Conservation (phyloP, 2,113 vertebrate genomes). For the Scortum barcoo region DNA sequence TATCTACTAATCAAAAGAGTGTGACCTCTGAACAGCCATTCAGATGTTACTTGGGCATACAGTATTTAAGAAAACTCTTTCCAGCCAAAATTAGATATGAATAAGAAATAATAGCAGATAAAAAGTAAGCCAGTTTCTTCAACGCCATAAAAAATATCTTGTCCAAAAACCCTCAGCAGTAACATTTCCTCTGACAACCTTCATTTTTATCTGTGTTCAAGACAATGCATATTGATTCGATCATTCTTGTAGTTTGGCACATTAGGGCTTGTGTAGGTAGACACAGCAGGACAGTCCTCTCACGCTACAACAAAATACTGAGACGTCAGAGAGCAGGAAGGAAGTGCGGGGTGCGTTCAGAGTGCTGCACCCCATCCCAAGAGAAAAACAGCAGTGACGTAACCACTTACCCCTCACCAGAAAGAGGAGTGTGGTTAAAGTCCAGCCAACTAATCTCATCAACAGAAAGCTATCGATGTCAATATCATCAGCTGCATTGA, state of each 20-base stretch:
- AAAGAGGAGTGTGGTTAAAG: slow-evolving; percentile 1
- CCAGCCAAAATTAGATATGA: not conserved
- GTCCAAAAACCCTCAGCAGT: no score
- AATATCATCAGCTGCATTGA: not conserved
- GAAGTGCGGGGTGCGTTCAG: not conserved
- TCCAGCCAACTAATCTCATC: not conserved
- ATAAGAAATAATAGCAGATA: not conserved
- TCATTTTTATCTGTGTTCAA: slow-evolving; percentile 9
- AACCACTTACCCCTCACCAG: not conserved
- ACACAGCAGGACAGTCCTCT: not conserved
- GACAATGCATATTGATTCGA: slow-evolving; percentile 1
- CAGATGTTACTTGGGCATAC: not conserved
- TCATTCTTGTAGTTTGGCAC: slow-evolving; percentile 22
- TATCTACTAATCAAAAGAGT: not conserved
- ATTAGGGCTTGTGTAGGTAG: not conserved
- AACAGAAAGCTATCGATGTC: not conserved
- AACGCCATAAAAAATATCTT: no score
- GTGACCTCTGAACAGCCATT: not conserved
- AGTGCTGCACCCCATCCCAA: not conserved
- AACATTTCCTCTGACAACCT: not conserved
- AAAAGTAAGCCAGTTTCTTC: no score
- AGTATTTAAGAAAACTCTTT: not conserved
- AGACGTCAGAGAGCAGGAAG: not conserved
- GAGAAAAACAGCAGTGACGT: not conserved
- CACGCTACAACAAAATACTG: not conserved